These are phyloP conservation scores for Tor tambroides DNA, from an alignment of 2,113 vertebrate species.

Conservation along the genomic window DNA sequence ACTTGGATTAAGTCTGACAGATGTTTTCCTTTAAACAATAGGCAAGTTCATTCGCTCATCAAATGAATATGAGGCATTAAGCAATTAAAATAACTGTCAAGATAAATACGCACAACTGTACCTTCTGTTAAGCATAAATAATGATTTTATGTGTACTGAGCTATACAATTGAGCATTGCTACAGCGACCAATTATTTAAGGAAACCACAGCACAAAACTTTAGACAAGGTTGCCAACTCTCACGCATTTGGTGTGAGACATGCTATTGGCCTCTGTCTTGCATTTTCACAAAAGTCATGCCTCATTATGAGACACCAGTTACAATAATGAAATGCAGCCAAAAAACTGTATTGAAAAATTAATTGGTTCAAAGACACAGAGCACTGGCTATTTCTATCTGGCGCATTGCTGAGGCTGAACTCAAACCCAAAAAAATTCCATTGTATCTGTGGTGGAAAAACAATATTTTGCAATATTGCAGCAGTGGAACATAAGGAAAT, in stretches of 20 bases:
- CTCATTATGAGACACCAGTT: neutral
- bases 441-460: neutral
- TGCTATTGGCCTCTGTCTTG: neutral
- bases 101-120: neutral
- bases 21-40: neutral
- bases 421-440: neutral
- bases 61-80: neutral
- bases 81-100: neutral
- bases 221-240: neutral
- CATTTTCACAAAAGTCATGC: neutral
- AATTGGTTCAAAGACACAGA: constrained; percentile 1
- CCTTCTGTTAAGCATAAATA: neutral
- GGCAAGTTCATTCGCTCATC: neutral
- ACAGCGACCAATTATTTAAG: neutral
- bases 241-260: neutral
- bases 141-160: neutral
- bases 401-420: neutral
- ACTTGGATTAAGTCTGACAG: neutral
- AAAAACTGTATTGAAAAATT: neutral
- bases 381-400: constrained; percentile 1
- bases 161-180: neutral
- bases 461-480: neutral
- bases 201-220: neutral
- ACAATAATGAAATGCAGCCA: neutral
- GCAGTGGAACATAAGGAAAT: neutral